A percentile compares a stretch with the other conserved stretches of the same genome.
Conservation (phyloP, 2,888 invertebrate species). For the Conchocele bisecta region DNA sequence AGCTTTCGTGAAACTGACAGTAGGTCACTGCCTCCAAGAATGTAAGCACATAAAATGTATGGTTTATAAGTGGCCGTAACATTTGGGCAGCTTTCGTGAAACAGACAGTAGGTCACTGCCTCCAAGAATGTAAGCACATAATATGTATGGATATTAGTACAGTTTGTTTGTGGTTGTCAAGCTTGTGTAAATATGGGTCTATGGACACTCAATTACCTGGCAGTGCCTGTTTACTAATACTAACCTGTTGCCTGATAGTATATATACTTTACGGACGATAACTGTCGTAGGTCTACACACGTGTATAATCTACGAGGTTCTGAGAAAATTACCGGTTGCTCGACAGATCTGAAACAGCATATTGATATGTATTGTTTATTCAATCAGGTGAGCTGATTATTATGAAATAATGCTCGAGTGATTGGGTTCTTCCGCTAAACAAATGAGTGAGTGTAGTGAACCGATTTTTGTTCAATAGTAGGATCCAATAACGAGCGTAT, state of each 20-base stretch:
- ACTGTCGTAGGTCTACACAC: conserved; percentile 55
- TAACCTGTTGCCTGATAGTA: conserved; percentile 59
- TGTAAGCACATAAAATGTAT: too few relatives aligned
- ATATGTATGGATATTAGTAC: background rate
- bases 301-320: conserved; percentile 30
- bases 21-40: too few relatives aligned
- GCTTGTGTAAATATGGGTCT: background rate
- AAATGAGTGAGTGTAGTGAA: background rate
- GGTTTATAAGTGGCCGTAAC: too few relatives aligned
- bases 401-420: too few relatives aligned
- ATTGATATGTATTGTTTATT: too few relatives aligned
- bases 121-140: conserved; percentile 2
- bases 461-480: background rate
- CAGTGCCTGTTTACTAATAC: too few relatives aligned
- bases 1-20: too few relatives aligned
- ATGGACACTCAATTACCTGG: too few relatives aligned
- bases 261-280: conserved; percentile 44
- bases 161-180: background rate
- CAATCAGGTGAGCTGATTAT: too few relatives aligned
- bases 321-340: background rate
- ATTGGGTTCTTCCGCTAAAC: background rate
- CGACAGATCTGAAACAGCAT: conserved; percentile 15
- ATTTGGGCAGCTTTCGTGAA: too few relatives aligned
- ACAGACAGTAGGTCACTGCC: too few relatives aligned
- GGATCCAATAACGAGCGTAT: too few relatives aligned